A percentile compares a stretch with the other conserved stretches of the same genome.
Evolutionary conservation across 2,888 invertebrate genomes (phyloP).

Genomic region (Metalampra italica): DNA sequence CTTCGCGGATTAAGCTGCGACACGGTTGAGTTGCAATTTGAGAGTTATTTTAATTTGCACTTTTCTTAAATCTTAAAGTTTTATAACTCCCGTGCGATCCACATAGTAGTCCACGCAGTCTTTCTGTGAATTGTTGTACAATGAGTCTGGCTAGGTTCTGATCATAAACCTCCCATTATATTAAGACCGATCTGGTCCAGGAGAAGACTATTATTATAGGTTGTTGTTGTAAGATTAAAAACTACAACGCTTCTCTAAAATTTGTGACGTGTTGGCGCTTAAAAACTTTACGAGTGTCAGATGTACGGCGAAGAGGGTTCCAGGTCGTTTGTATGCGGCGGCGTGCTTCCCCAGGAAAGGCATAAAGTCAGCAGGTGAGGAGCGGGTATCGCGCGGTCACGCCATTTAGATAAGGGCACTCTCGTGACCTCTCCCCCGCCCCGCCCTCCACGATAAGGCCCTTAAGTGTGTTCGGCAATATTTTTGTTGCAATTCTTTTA

Average conservation of each 20-base stretch:
- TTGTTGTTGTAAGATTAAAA: conserved; percentile 19
- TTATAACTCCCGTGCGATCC: no score
- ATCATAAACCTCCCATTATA: no score
- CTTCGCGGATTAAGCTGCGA: conserved; percentile 77
- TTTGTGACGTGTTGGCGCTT: conserved; percentile 42
- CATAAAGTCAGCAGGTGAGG: conserved; percentile 70
- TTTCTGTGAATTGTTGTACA: no score
- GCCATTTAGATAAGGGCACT: conserved; percentile 72
- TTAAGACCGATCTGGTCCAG: no score
- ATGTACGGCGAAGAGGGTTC: conserved; percentile 45
- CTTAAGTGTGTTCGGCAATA: conserved; percentile 37
- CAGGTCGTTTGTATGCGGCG: conserved; percentile 66
- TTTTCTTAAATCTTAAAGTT: no score
- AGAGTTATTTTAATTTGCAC: conserved; percentile 77
- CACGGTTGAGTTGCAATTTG: conserved; percentile 76
- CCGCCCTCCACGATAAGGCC: conserved; percentile 43
- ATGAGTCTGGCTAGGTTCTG: no score
- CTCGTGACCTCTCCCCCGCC: conserved; percentile 56
- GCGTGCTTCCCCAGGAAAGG: conserved; percentile 58
- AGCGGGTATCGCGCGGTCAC: conserved; percentile 67
- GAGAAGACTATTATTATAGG: no score
- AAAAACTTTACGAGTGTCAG: conserved; percentile 51
- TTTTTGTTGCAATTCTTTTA: conserved; percentile 31
- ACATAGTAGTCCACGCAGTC: no score
- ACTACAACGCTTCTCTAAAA: conserved; percentile 36